Evolutionary conservation across 2,113 vertebrate genomes (phyloP), one percentile per base, ranked within the genome.

Genomic region (Heterochromis multidens): DNA sequence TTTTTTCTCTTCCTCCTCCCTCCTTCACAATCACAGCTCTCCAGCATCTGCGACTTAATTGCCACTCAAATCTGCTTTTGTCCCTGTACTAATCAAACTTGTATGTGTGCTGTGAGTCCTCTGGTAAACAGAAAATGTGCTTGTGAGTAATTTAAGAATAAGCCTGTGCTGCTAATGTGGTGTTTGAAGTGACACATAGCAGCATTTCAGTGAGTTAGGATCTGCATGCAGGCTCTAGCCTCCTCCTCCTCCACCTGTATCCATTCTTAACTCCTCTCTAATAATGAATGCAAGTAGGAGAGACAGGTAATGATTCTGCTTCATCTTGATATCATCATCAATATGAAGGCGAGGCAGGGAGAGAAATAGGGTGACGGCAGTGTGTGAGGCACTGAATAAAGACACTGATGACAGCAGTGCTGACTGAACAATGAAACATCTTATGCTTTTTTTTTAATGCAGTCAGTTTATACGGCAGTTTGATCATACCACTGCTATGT

Each of bases 351-450:
- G n/a, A n/a, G n/a, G n/a, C n/a, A n/a, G n/a, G n/a, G n/a, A n/a
- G n/a, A n/a, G n/a, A n/a, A n/a, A n/a, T n/a, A n/a, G n/a, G n/a
- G n/a, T n/a, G n/a, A n/a, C n/a, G n/a, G n/a, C n/a, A n/a, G n/a
- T n/a, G n/a, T n/a, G n/a, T n/a, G n/a, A n/a, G n/a, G n/a, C n/a
- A n/a, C n/a, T n/a, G n/a, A n/a, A n/a, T n/a, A n/a, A n/a, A n/a
- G n/a, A n/a, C n/a, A n/a, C n/a, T n/a, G n/a, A n/a, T n/a, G n/a
- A n/a, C n/a, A n/a, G n/a, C n/a, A n/a, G n/a, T n/a, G n/a, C n/a
- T n/a, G n/a, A n/a, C n/a, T n/a, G n/a, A n/a, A n/a, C n/a, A n/a
- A 83, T 85, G 62, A 61, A 80, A 79, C 84, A 40, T 70, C 79
- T 77, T 40, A 60, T 21, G n/a, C n/a, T n/a, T n/a, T n/a, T n/a